Evolutionary conservation across 2,113 vertebrate genomes (phyloP).

Genomic region (Chaetura pelagica): DNA sequence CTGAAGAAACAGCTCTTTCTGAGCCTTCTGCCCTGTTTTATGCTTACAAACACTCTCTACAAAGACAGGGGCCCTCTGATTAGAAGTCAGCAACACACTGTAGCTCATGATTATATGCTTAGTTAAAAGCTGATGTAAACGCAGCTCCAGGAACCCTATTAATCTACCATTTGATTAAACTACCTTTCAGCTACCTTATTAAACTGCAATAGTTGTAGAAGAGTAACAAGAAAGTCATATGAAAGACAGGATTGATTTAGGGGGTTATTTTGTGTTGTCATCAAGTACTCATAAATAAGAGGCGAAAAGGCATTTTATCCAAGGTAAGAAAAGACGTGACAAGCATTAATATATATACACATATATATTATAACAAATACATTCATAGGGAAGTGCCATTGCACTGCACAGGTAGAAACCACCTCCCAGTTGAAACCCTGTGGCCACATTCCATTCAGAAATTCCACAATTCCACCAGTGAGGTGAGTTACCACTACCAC

Average conservation of each 20-base stretch:
- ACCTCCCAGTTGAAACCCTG: neutral
- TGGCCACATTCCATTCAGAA: fast-evolving
- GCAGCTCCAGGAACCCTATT: constrained; percentile 21
- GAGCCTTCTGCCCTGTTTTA: neutral
- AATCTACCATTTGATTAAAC: constrained; percentile 49
- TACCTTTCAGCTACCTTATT: constrained; percentile 42
- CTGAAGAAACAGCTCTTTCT: neutral
- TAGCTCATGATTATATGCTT: neutral
- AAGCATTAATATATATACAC: neutral
- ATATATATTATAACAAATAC: neutral
- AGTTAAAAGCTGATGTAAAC: constrained; percentile 34
- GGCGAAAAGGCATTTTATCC: neutral
- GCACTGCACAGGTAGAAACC: neutral
- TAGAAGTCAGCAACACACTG: neutral
- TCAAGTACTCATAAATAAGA: neutral
- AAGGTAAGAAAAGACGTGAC: neutral
- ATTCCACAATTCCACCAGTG: neutral
- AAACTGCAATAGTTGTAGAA: neutral
- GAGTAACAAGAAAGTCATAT: constrained; percentile 5
- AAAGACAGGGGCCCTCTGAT: neutral
- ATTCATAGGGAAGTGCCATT: neutral
- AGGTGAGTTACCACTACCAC: neutral
- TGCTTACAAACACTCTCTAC: neutral
- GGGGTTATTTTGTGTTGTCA: neutral
- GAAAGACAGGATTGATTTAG: constrained; percentile 8